These are phyloP conservation scores for Plutomurus gul DNA, from an alignment of 1,140 invertebrate species.

Conservation along the genomic window DNA sequence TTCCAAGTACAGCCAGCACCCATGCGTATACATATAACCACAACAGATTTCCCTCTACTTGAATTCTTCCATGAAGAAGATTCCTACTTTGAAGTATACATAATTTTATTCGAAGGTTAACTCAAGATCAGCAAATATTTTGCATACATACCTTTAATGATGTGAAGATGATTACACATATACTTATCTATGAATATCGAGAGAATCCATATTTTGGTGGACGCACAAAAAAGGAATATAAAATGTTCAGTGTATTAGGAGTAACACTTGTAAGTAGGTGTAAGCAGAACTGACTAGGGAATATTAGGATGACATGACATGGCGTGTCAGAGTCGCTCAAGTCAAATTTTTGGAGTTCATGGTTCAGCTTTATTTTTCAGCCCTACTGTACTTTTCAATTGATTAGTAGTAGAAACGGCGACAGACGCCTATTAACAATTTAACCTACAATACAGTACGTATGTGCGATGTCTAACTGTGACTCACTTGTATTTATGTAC, in stretches of 20 bases:
- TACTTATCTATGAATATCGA: too few species aligned
- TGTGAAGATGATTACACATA: slow-evolving; percentile 7
- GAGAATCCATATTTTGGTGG: too few species aligned
- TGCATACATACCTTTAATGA: background rate
- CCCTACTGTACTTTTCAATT: background rate
- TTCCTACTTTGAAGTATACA: background rate
- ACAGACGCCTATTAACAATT: background rate
- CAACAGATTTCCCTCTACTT: background rate
- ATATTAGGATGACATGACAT: background rate
- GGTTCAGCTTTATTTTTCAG: background rate
- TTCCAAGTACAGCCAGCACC: too few species aligned
- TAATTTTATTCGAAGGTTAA: slow-evolving; percentile 3
- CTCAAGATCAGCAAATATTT: slow-evolving; percentile 9
- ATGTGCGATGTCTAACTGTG: too few species aligned
- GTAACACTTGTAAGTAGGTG: background rate
- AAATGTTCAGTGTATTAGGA: background rate
- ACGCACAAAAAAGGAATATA: too few species aligned
- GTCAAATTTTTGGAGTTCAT: background rate
- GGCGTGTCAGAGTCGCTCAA: background rate
- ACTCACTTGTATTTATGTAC: too few species aligned
- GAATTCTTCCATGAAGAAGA: background rate
- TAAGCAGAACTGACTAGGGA: background rate
- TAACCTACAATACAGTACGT: too few species aligned
- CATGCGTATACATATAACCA: too few species aligned
- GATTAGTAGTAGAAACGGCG: background rate